phyloP scores from a whole-genome alignment of 2,888 invertebrate genomes.

The Chloroclysta siterata region DNA sequence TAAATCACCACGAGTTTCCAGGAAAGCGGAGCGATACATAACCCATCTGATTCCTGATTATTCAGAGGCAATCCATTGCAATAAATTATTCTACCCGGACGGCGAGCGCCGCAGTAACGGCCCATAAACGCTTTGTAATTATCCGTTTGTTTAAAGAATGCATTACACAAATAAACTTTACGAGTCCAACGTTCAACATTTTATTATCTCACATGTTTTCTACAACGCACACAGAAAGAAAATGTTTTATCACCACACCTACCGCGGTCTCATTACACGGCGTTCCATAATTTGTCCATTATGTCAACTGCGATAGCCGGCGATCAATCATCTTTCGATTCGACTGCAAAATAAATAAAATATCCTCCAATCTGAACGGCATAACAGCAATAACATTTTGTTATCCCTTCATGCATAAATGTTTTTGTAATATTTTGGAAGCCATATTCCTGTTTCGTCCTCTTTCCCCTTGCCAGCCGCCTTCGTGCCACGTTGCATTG shows the following conservation, averaged over 20 bases:
- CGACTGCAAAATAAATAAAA: slow-evolving; percentile 59
- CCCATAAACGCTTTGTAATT: slow-evolving; percentile 75
- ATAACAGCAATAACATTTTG: slow-evolving; percentile 71
- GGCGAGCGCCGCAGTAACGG: slow-evolving; percentile 59
- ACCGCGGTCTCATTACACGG: slow-evolving; percentile 59
- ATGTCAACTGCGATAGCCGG: slow-evolving; percentile 52
- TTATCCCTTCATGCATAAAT: slow-evolving; percentile 82
- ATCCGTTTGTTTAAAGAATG: slow-evolving; percentile 80
- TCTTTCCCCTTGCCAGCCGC: slow-evolving; percentile 48
- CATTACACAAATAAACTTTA: slow-evolving; percentile 82
- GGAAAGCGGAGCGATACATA: slow-evolving; percentile 43
- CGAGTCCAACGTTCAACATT: slow-evolving; percentile 76
- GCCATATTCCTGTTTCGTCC: slow-evolving; percentile 62
- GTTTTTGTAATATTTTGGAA: slow-evolving; percentile 78
- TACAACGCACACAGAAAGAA: slow-evolving; percentile 60
- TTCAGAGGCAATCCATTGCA: slow-evolving; percentile 58
- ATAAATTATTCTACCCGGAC: slow-evolving; percentile 66
- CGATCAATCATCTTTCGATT: slow-evolving; percentile 59
- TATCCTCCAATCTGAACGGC: slow-evolving; percentile 66
- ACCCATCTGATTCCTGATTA: slow-evolving; percentile 56
- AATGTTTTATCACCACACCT: slow-evolving; percentile 64
- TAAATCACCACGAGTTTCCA: slow-evolving; percentile 40
- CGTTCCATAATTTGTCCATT: slow-evolving; percentile 68
- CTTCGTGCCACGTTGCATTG: slow-evolving; percentile 57
- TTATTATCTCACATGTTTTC: slow-evolving; percentile 82